Conservation (phyloP, 2,113 vertebrate species). For the Alectura lathami region DNA sequence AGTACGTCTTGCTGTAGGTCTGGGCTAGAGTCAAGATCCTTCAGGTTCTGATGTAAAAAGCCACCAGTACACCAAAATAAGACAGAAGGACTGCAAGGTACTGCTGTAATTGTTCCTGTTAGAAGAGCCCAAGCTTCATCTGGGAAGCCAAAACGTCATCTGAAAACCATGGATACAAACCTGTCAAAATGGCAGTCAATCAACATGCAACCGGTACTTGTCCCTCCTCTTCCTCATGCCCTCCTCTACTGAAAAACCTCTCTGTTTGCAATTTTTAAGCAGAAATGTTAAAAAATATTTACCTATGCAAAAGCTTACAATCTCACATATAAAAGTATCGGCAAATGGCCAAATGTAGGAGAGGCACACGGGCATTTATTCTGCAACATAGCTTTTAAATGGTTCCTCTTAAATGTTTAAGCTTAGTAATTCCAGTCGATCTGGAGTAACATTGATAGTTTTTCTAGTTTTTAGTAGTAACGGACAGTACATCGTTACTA, state of each 20-base stretch:
- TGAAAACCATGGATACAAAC: not conserved
- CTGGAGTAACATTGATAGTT: slow-evolving; percentile 9
- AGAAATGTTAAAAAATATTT: not conserved
- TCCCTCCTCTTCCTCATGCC: not conserved
- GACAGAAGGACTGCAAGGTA: not conserved
- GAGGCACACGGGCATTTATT: not conserved
- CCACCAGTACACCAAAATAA: not conserved
- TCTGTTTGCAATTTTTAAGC: not conserved
- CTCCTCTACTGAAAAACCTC: not conserved
- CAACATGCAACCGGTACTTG: rapidly evolving
- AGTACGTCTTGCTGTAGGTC: not conserved
- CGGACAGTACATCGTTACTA: slow-evolving; percentile 26
- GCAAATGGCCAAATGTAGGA: not conserved
- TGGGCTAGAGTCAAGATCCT: not conserved
- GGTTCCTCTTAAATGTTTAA: slow-evolving; percentile 12
- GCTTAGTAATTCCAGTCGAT: slow-evolving; percentile 1
- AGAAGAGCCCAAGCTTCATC: not conserved
- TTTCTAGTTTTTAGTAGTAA: slow-evolving; percentile 21
- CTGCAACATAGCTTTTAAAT: not conserved
- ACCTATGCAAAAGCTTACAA: not conserved
- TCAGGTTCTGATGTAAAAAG: not conserved
- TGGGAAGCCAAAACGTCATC: not conserved
- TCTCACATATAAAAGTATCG: not conserved
- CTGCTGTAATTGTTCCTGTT: not conserved
- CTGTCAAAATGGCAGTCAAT: not conserved